These are phyloP conservation scores for Epistrophella euchroma DNA, from an alignment of 2,888 invertebrate genomes.

Conservation along the genomic window DNA sequence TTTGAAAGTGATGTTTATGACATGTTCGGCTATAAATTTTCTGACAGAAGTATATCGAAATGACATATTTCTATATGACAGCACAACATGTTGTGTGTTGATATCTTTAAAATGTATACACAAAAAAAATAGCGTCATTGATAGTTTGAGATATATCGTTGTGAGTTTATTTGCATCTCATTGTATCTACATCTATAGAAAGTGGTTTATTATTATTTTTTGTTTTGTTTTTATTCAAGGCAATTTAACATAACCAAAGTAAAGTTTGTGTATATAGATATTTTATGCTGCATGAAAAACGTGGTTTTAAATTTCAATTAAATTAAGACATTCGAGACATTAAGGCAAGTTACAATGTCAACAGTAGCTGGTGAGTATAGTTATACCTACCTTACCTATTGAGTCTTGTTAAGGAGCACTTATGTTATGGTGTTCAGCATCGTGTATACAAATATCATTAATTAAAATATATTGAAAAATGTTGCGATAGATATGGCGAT, in stretches of 20 bases:
- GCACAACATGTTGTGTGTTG: conserved; percentile 13
- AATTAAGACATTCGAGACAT: conserved; percentile 37
- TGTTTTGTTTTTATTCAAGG: not conserved
- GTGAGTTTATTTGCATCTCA: conserved; percentile 27
- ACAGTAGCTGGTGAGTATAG: conserved; percentile 35
- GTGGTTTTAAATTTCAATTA: conserved; percentile 43
- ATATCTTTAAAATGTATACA: conserved; percentile 7
- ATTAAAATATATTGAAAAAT: conserved; percentile 28
- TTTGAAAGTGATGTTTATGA: conserved; percentile 74
- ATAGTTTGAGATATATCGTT: conserved; percentile 4
- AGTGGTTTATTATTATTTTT: not conserved
- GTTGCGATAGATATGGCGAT: conserved; percentile 50
- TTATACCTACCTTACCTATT: not conserved
- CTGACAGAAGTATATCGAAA: conserved; percentile 68
- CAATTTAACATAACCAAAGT: not conserved
- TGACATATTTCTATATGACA: conserved; percentile 63
- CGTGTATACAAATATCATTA: conserved; percentile 25
- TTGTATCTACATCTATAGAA: conserved; percentile 11
- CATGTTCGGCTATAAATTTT: conserved; percentile 71
- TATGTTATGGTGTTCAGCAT: conserved; percentile 7
- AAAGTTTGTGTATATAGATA: not conserved
- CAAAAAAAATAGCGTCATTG: not conserved
- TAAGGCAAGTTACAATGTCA: conserved; percentile 23
- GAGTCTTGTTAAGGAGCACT: conserved; percentile 22
- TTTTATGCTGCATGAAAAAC: conserved; percentile 21